Evolutionary conservation across 2,797 vertebrate species (phyloP), one percentile per base, ranked within the genome.

Genomic region (Austrolebias charrua): DNA sequence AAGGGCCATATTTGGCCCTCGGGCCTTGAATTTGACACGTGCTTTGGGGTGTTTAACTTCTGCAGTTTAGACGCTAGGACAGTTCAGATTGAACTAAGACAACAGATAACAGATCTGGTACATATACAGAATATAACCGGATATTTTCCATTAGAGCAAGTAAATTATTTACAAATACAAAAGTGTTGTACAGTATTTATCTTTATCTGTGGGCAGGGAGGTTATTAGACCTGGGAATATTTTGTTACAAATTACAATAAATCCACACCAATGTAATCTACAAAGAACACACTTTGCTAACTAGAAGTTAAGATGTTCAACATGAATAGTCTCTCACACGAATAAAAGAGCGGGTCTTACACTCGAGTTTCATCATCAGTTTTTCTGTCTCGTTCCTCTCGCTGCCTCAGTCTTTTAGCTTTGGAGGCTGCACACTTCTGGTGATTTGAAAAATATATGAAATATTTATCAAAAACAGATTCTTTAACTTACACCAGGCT

Each of bases 351-450:
- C 60, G 57, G 69, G 63, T 87, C 77, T 93, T 92, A 89, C 90
- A 81, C 75, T 81, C 55, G 65, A 66, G 77, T 92, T 92, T 90
- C 91, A 91, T 92, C 91, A 92, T 91, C 70, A 72, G 65, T 2
- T 56, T 58, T 50, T 24, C 55, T 12, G 38, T 11, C 57, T 59
- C 47, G 43, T 63, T 38, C 19, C 55, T 54, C 40, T 56, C 40
- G 38, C 42, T 66, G 29, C 24, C 33, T n/a, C 48, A 11, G 50
- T 13, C 50, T 54, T 46, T 55, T 62, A 67, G 56, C 64, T 63
- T 60, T 24, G 7, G 47, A 71, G 42, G 14, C 35, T 49, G 40
- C 2, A 5, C 62, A 44, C 15, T 60, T 73, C 42, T 75, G 58
- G 55, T 71, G 61, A 55, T 31, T 79, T 65, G n/a, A 35, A 47